Conservation (phyloP, 2,113 vertebrate species). For the Melanerpes formicivorus region DNA sequence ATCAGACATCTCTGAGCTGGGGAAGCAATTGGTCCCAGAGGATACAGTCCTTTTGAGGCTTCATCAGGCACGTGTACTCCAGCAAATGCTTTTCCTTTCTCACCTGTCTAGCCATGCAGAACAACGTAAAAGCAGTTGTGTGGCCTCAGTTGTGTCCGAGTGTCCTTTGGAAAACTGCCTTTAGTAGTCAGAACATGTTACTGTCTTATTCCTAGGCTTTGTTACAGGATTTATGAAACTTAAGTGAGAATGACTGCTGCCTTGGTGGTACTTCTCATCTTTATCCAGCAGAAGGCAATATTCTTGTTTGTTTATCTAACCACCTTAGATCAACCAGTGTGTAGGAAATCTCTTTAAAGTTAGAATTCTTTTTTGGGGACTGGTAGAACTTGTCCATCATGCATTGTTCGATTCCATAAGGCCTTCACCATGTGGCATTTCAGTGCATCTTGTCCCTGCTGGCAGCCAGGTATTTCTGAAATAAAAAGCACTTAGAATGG, state of each 20-base stretch:
- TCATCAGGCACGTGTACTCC: not conserved
- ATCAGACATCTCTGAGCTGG: not conserved
- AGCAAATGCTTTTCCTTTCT: not conserved
- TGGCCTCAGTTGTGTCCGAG: not conserved
- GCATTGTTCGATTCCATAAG: not conserved
- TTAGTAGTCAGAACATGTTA: not conserved
- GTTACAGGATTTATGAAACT: not conserved
- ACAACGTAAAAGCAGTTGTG: not conserved
- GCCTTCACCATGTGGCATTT: not conserved
- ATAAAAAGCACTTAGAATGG: not conserved
- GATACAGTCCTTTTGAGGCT: not conserved
- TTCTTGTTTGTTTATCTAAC: not conserved
- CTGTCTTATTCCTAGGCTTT: not conserved
- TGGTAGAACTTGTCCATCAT: not conserved
- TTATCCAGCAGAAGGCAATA: not conserved
- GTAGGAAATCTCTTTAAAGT: not conserved
- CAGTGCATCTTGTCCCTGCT: not conserved
- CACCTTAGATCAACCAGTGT: not conserved
- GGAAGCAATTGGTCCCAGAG: not conserved
- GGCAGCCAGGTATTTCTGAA: not conserved
- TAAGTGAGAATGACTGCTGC: not conserved
- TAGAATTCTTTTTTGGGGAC: not conserved
- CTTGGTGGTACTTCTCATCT: not conserved
- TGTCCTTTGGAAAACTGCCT: not conserved
- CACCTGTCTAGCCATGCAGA: not conserved